Evolutionary conservation across 2,797 vertebrate species (phyloP).

Genomic region (Picus viridis): DNA sequence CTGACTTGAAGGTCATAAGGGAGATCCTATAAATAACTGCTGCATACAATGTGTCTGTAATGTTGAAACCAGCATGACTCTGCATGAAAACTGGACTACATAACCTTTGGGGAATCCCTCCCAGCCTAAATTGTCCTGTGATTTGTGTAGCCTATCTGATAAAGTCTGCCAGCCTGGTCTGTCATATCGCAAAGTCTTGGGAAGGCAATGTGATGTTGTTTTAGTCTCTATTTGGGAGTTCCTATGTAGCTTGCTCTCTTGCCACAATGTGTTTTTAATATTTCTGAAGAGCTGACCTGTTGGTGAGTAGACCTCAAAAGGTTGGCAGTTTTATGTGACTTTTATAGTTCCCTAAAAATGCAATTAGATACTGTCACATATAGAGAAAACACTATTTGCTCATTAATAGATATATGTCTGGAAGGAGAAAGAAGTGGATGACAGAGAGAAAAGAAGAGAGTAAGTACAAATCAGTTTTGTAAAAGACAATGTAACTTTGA

Average conservation of each 20-base stretch:
- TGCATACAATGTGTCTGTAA: accelerated
- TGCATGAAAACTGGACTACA: background rate
- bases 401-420: background rate
- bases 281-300: background rate
- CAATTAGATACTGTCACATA: background rate
- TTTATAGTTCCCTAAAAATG: background rate
- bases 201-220: background rate
- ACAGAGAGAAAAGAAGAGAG: background rate
- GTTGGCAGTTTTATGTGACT: background rate
- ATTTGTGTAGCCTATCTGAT: background rate
- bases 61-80: background rate
- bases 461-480: background rate
- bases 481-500: background rate
- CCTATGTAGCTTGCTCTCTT: background rate
- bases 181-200: background rate
- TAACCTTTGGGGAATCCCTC: background rate
- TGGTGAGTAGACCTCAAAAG: background rate
- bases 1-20: background rate
- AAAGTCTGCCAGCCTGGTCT: background rate
- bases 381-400: background rate
- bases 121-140: background rate
- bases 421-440: background rate
- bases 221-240: background rate
- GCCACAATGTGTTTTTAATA: too few species aligned
- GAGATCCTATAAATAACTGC: background rate